A percentile compares a stretch with the other conserved stretches of the same genome.
phyloP scores from a whole-genome alignment of 1,140 invertebrate genomes.

The Augochlora pura region DNA sequence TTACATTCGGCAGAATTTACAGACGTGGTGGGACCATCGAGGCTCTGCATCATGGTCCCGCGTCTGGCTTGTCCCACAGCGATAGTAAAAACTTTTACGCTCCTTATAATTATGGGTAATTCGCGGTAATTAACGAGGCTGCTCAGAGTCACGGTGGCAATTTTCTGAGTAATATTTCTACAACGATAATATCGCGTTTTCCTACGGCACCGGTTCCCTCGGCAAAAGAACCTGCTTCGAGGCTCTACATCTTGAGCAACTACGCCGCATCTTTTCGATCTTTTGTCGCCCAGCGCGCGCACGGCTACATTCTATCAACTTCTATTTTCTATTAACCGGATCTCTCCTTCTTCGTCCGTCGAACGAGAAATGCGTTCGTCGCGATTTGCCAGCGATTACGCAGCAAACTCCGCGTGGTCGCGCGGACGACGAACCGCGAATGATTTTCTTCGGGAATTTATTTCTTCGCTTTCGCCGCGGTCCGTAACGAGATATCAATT shows the following conservation, averaged over 20 bases:
- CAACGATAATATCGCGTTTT: constrained; percentile 77
- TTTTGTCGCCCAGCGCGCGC: background rate
- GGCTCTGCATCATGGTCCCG: constrained; percentile 76
- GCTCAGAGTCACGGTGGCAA: constrained; percentile 79
- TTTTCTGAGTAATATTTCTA: constrained; percentile 81
- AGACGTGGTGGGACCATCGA: constrained; percentile 76
- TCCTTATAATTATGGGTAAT: constrained; percentile 81
- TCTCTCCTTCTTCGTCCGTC: too few species aligned
- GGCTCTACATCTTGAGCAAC: background rate
- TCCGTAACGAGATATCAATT: constrained; percentile 78
- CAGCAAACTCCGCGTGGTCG: constrained; percentile 51
- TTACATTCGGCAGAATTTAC: constrained; percentile 74
- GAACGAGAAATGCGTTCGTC: constrained; percentile 47
- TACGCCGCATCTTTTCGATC: background rate
- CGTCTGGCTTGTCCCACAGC: constrained; percentile 75
- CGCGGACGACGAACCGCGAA: constrained; percentile 68
- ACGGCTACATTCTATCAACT: background rate
- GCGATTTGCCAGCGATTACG: constrained; percentile 59
- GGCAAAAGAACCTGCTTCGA: constrained; percentile 53
- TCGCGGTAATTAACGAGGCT: constrained; percentile 81
- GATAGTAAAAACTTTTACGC: constrained; percentile 81
- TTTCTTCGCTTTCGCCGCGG: constrained; percentile 75
- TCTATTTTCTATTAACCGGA: background rate
- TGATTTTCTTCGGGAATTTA: constrained; percentile 73
- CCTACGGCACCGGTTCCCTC: constrained; percentile 54